Base-by-base conservation (phyloP, 2,888 invertebrate species). In the Eupsilia transversa region DNA sequence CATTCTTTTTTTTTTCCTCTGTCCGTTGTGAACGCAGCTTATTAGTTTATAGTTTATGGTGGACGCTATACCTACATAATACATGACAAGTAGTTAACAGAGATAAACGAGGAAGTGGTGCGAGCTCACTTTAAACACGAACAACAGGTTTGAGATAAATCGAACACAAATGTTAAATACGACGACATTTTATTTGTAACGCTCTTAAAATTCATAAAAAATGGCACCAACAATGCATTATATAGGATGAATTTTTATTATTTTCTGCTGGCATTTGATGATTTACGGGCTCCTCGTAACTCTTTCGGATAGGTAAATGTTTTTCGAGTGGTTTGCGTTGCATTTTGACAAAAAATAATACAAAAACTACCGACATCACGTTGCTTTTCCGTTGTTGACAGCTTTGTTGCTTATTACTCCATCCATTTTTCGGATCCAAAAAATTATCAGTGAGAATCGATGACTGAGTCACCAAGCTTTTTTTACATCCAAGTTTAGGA, bases 31-130 rank as follows among this genome's bases (percentile, higher is more conserved):
- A 30, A 76, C 46, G 20, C 67, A 23, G 30, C 73, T 70, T 75
- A 57, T 54, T 17, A 56, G 70, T 43, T 67, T n/a, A n/a, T n/a
- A n/a, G 27, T 65, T 68, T 77, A 80, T 70, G 74, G 79, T 79
- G 70, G 68, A 66, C 59, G 30, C 68, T 54, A 65, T 78, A 65
- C n/a, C 72, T 70, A 65, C 9, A 68, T 68, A 73, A 68, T 56
- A 74, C 43, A 77, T 54, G 59, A 80, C 77, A 49, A 83, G 71
- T 82, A 80, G 67, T 72, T 69, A 74, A 77, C 73, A 80, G 63
- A 81, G 83, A 84, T 85, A 77, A 84, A 91, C 86, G 63, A 88
- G 90, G 91, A 91, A 91, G 90, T 89, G 71, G 80, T 67, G 71
- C 67, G 68, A 30, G 68, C 77, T 74, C 67, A 79, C 79, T 83